Evolutionary conservation across 2,888 invertebrate species (phyloP).

Genomic region (Drosophila testacea): DNA sequence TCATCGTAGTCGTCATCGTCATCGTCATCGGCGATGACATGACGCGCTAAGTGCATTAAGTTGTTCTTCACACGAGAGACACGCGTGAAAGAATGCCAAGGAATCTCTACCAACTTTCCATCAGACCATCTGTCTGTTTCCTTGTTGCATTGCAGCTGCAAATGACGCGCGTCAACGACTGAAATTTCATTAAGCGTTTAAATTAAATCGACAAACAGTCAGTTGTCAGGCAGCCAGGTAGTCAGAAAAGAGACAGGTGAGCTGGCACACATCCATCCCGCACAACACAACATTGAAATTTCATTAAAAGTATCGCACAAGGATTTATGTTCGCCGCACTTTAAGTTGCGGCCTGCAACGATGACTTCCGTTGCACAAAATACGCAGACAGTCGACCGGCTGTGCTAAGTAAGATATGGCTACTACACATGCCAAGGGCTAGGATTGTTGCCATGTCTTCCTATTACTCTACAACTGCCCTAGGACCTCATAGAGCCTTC

Average conservation of each 20-base stretch:
- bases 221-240: constrained; percentile 54
- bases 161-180: constrained; percentile 59
- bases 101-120: constrained; percentile 28
- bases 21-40: constrained; percentile 55
- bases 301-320: constrained; percentile 74
- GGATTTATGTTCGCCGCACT: constrained; percentile 73
- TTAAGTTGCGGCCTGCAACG: constrained; percentile 71
- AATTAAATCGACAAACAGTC: constrained; percentile 75
- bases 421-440: constrained; percentile 75
- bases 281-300: constrained; percentile 79
- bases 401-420: constrained; percentile 63
- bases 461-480: constrained; percentile 12
- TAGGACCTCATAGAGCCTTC: neutral
- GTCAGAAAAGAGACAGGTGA: neutral
- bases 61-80: constrained; percentile 76
- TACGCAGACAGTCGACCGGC: constrained; percentile 68
- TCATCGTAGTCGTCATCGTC: constrained; percentile 25
- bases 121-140: constrained; percentile 14
- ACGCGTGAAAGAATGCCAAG: constrained; percentile 56
- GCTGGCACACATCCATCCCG: constrained; percentile 19
- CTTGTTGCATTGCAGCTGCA: constrained; percentile 67
- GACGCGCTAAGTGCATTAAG: constrained; percentile 84
- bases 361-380: constrained; percentile 73
- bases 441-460: constrained; percentile 17
- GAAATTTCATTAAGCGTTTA: constrained; percentile 81